Evolutionary conservation across 2,113 vertebrate species (phyloP), one percentile per base, ranked within the genome.

Genomic region (Scomber scombrus): DNA sequence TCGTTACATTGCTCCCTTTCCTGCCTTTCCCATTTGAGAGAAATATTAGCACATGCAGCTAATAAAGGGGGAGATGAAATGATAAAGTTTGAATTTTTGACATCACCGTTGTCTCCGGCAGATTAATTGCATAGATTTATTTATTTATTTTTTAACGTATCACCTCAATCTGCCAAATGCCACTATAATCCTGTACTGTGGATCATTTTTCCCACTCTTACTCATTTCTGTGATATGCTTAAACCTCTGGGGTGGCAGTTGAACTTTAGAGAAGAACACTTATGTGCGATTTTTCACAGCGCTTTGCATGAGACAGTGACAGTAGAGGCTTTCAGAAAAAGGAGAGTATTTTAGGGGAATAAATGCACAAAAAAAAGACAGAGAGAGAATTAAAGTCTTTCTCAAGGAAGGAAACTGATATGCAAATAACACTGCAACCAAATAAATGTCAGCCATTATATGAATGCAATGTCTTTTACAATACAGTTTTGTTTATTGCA

Each of bases 191-290:
- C 45, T 45, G 69, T 23, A 55, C 51, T 50, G 21, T 11, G 64
- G 26, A 78, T 88, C 18, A 46, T 84, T 82, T 78, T 10, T 11
- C 1, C 15, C 49, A 55, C 40, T 85, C 49, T 58, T 4, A 5
- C 6, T 74, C 18, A 15, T 69, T 50, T 57, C 7, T 49, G 11
- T 81, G 80, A 81, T 69, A 82, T 19, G 13, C 73, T 76, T 72
- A 88, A 82, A 82, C 73, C 82, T 78, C 60, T 78, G 19, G 61
- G 64, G 69, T 81, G 70, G 73, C 78, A 82, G 54, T n/a, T 80
- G 60, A 83, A 89, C 81, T 78, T 76, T 72, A 74, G 23, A 26
- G 23, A 78, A 68, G 40, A 64, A 71, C 75, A 71, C 80, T 80
- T 80, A 60, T 0, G 15, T 13, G 50, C 56, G 75, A 69, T 85